A percentile compares a stretch with the other conserved stretches of the same genome.
Conservation (phyloP, 2,888 invertebrate species). For the Rhamnusium bicolor region DNA sequence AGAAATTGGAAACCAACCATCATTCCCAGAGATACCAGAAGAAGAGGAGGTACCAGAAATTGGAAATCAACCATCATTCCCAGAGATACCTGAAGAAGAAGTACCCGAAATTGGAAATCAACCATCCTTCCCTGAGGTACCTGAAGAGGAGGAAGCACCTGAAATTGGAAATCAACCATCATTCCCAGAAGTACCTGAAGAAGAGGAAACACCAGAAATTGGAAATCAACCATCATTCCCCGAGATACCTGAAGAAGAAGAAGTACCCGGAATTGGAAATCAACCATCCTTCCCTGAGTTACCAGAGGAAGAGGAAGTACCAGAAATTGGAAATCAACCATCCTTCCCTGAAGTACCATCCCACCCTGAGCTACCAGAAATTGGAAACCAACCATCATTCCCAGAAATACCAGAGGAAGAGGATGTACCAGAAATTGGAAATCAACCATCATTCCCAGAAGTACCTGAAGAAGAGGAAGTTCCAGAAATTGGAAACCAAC, state of each 20-base stretch:
- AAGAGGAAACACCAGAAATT: neutral
- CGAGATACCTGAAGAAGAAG: neutral
- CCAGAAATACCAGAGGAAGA: conserved; percentile 7
- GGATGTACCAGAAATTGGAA: conserved; percentile 4
- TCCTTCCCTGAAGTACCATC: conserved; percentile 3
- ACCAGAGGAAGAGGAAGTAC: too few relatives aligned
- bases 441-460: neutral
- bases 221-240: conserved; percentile 6
- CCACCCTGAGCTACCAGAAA: conserved; percentile 6
- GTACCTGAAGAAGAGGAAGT: neutral
- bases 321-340: neutral
- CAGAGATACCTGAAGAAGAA: neutral
- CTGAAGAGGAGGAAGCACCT: neutral
- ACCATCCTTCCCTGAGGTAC: conserved; percentile 8
- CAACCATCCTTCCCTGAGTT: too few relatives aligned
- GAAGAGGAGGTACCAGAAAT: neutral
- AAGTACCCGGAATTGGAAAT: too few relatives aligned
- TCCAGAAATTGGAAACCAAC: neutral
- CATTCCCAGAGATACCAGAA: conserved; percentile 21
- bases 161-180: conserved; percentile 12
- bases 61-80: conserved; percentile 4
- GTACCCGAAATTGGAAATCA: neutral
- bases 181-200: neutral
- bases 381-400: conserved; percentile 23
- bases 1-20: conserved; percentile 19